Evolutionary conservation across 2,113 vertebrate genomes (phyloP), one percentile per base, ranked within the genome.

Genomic region (Rallus limicola): DNA sequence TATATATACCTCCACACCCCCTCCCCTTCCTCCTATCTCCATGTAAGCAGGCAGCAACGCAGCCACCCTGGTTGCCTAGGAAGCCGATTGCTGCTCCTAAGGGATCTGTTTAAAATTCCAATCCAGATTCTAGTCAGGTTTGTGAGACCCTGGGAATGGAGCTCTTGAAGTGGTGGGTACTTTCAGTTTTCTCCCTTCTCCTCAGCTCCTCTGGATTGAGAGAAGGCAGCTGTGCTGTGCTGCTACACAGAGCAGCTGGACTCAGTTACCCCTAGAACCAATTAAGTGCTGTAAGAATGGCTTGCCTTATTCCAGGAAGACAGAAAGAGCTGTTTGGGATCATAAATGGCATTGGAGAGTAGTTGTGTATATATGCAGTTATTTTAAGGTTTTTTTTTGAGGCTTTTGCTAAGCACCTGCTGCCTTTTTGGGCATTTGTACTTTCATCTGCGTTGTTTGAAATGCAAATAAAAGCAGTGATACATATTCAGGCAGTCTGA

Each of bases 21-120:
- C 72, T 68, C 56, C 28, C 63, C n/a, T 88, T 88, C 34, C 58
- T 92, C n/a, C 60, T 79, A 67, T 96, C 84, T 91, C 85, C 74
- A 15, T 63, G 67, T 93, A 91, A 93, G 82, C 91, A 94, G 90
- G 0, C 65, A 89, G 92, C 62, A 67, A 46, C 72, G 74, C 4
- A 6, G 74, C 92, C 81, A 88, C 81, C 87, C 74, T 86, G 80
- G 96, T 97, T 97, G 96, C 96, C 96, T 96, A 97, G 96, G 96
- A 96, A 96, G 96, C 96, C 29, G 31, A 84, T 82, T 92, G 91
- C 95, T 87, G 86, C 88, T 97, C 83, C 91, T 89, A 85, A 91
- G 95, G 81, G 88, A 96, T 93, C 74, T 91, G 44, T 87, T 97
- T 93, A 88, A 96, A 96, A 96, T 94, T 94, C 86, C 17, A 1